These are phyloP conservation scores for Eulithis testata DNA, from an alignment of 2,888 invertebrate species.

Conservation along the genomic window DNA sequence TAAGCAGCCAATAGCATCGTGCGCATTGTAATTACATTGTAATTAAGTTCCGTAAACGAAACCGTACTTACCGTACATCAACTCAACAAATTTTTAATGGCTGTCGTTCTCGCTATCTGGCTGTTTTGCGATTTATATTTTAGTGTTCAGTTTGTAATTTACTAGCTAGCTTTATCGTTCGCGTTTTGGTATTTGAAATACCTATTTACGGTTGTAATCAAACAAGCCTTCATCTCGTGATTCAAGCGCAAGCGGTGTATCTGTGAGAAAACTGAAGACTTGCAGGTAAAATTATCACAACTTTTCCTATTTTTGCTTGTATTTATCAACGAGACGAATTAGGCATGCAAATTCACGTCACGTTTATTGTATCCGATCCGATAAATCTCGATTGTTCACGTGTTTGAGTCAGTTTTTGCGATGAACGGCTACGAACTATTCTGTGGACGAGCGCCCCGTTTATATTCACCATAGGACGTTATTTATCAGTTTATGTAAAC, in stretches of 20 bases:
- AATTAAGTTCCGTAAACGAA: conserved; percentile 45
- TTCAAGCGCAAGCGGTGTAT: conserved; percentile 1
- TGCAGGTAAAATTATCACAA: conserved; percentile 58
- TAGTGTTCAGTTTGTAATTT: conserved; percentile 51
- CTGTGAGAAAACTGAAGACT: conserved; percentile 42
- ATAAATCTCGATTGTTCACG: conserved; percentile 32
- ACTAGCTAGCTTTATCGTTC: conserved; percentile 6
- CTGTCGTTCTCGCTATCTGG: conserved; percentile 47
- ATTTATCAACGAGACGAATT: conserved; percentile 54
- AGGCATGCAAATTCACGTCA: conserved; percentile 44
- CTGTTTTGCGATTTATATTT: conserved; percentile 57
- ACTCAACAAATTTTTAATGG: conserved; percentile 33
- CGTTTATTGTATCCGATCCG: conserved; percentile 13
- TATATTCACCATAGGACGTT: conserved; percentile 11
- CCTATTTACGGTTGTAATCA: background rate
- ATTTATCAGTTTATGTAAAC: conserved; percentile 50
- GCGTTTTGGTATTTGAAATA: too few species aligned
- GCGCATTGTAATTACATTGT: conserved; percentile 18
- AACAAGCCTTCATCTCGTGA: background rate
- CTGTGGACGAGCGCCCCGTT: conserved; percentile 2
- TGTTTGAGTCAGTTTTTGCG: conserved; percentile 24
- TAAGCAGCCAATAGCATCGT: conserved; percentile 22
- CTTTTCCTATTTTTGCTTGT: conserved; percentile 52
- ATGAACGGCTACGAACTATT: background rate
- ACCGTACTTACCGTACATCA: conserved; percentile 41